Evolutionary conservation across 2,888 invertebrate species (phyloP), one percentile per base, ranked within the genome.

Genomic region (Cosmopolites sordidus): DNA sequence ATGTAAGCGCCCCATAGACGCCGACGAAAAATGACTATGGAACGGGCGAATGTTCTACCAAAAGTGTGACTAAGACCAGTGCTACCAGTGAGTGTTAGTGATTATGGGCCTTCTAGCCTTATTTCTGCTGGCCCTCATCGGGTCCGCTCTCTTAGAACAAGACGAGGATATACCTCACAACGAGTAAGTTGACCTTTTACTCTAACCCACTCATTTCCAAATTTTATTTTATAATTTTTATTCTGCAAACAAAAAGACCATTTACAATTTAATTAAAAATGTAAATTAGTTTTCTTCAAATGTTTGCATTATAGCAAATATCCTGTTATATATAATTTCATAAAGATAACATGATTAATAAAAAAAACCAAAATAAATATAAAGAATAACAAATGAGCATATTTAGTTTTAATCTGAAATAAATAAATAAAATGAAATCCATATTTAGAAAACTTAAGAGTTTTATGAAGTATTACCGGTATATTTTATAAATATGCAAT

Each of bases 111-210:
- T 50, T 2, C 33, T 50, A 3, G 49, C 45, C 14, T 8, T 57
- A 18, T 22, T 57, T 29, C 49, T 57, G 41, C 44, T 57, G 44
- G 50, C 56, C 56, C 56, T 57, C 8, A 27, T 53, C 11, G 56
- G 56, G 56, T 52, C 53, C 16, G 56, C 56, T 27, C 52, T 49
- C 42, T 73, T 82, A 66, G 89, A 89, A 76, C 89, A 90, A 76
- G 88, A 89, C 69, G 90, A 91, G 79, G 90, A 90, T 74, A 91
- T 91, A 71, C 91, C 90, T 56, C 90, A 90, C 75, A 88, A 89
- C 77, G 90, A 90, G 91, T 91, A 80, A 89, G 90, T 80, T 63
- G 50, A 18, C 17, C 44, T 37, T 37, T 37, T 22, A 22, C 22
- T 22, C 22, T 22, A 22, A 5, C 22, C 22, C 4, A 22, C 22